A percentile compares a stretch with the other conserved stretches of the same genome.
Evolutionary conservation across 2,888 invertebrate species (phyloP).

Genomic region (Dryocosmus kuriphilus): DNA sequence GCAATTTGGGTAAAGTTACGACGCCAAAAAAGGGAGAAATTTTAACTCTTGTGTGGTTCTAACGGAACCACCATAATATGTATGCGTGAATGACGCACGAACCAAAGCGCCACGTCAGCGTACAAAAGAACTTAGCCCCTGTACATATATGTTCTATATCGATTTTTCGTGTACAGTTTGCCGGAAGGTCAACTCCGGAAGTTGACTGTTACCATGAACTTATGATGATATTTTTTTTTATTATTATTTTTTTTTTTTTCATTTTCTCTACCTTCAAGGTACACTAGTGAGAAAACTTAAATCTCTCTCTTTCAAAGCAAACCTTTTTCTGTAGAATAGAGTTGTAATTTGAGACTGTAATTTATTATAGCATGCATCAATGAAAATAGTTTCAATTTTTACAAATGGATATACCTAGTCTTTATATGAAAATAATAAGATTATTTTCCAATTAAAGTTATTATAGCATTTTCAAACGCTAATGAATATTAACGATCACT

Average conservation of each 20-base stretch:
- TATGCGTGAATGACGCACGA: conserved; percentile 26
- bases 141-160: not conserved
- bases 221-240: not conserved
- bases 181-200: conserved; percentile 26
- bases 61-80: not conserved
- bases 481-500: not conserved
- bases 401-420: no score
- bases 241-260: not conserved
- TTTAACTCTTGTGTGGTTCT: no score
- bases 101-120: conserved; percentile 14
- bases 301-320: not conserved
- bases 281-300: no score
- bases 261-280: rapidly evolving
- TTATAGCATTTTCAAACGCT: not conserved
- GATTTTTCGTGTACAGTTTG: conserved; percentile 26
- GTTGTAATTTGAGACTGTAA: not conserved
- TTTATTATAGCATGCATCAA: no score
- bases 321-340: not conserved
- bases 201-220: not conserved
- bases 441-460: no score
- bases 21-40: no score
- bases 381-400: no score
- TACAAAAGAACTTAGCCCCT: conserved; percentile 9
- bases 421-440: no score
- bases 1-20: no score